Conservation (phyloP, 1,140 invertebrate species). For the Orussus abietinus region DNA sequence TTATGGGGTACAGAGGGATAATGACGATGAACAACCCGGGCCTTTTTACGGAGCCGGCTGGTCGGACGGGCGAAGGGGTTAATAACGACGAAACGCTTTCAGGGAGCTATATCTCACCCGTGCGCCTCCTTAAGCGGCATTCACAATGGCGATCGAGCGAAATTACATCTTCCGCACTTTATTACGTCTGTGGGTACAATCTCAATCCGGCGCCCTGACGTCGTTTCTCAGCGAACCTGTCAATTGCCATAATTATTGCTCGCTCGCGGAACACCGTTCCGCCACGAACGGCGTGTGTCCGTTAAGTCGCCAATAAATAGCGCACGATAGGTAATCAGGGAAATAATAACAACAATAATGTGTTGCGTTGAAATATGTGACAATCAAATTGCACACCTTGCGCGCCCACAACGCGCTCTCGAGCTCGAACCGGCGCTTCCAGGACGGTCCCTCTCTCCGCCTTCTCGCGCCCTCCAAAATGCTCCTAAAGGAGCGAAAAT, state of each 20-base stretch:
- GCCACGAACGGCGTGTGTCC: constrained; percentile 2
- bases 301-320: constrained; percentile 14
- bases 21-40: too few relatives aligned
- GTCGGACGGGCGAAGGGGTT: constrained; percentile 16
- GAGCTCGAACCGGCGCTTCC: too few relatives aligned
- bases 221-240: constrained; percentile 12
- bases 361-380: constrained; percentile 12
- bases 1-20: too few relatives aligned
- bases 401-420: not conserved
- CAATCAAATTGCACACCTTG: constrained; percentile 18
- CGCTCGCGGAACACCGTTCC: too few relatives aligned
- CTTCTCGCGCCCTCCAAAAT: constrained; percentile 10
- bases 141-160: constrained; percentile 18
- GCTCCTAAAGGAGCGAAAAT: constrained; percentile 8
- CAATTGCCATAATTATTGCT: constrained; percentile 8
- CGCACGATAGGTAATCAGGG: constrained; percentile 13
- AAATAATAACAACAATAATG: constrained; percentile 18
- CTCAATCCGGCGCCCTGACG: too few relatives aligned
- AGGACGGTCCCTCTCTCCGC: constrained; percentile 12
- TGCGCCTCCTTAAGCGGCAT: constrained; percentile 15
- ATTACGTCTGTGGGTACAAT: too few relatives aligned
- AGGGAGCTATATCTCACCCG: constrained; percentile 30
- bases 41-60: not conserved
- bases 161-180: constrained; percentile 23
- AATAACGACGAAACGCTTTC: constrained; percentile 30